Evolutionary conservation across 2,888 invertebrate species (phyloP).

Genomic region (Allolobophora icterica): DNA sequence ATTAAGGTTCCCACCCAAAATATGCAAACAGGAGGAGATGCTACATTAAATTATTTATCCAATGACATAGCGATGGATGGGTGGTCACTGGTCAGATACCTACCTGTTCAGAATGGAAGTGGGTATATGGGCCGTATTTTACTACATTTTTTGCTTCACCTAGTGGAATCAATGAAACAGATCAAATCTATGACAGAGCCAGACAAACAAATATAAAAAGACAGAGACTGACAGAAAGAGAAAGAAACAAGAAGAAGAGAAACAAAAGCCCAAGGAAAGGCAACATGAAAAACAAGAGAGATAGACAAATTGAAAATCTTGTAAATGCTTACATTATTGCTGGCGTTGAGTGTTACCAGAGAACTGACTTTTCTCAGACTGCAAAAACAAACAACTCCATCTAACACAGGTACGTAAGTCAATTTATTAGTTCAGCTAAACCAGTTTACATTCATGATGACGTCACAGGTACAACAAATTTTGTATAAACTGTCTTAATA

Average conservation of each 20-base stretch:
- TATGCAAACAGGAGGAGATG: neutral
- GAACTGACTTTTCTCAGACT: slow-evolving; percentile 14
- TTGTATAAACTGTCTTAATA: no score
- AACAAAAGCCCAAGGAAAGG: neutral
- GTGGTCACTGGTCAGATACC: no score
- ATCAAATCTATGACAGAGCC: neutral
- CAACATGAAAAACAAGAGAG: neutral
- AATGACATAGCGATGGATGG: no score
- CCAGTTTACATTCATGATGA: neutral
- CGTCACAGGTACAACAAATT: neutral
- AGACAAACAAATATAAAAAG: neutral
- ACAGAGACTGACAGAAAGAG: neutral
- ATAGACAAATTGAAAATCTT: neutral
- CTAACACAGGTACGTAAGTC: neutral
- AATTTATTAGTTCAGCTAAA: neutral
- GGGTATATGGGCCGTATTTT: neutral
- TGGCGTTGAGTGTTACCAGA: slow-evolving; percentile 20
- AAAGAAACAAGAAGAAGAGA: neutral
- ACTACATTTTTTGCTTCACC: neutral
- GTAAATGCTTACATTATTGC: slow-evolving; percentile 23
- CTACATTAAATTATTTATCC: neutral
- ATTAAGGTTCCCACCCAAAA: neutral
- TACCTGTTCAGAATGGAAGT: neutral
- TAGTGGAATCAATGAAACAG: neutral
- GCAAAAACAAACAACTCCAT: neutral